These are phyloP conservation scores for Burhinus oedicnemus DNA, from an alignment of 2,113 vertebrate genomes.

Conservation along the genomic window DNA sequence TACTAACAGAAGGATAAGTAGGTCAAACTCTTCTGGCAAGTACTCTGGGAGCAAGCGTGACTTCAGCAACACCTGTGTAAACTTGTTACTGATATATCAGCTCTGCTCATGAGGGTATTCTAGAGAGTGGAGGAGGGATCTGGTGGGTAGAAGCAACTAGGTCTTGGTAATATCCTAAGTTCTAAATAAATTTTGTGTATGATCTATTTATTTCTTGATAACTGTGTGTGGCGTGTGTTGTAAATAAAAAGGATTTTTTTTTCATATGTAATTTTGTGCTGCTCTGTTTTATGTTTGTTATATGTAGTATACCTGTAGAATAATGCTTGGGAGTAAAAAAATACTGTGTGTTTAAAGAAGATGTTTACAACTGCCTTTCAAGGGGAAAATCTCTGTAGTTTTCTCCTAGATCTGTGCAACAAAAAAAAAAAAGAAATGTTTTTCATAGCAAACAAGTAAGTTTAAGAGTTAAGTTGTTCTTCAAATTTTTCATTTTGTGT, in stretches of 20 bases:
- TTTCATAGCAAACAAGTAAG: neutral
- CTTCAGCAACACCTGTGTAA: neutral
- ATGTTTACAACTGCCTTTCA: neutral
- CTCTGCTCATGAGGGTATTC: too few species aligned
- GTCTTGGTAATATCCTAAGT: too few species aligned
- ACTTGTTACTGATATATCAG: neutral
- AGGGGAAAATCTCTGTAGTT: neutral
- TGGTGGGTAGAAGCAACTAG: neutral
- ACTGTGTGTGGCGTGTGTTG: neutral
- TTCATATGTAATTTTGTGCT: neutral
- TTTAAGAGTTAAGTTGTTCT: neutral
- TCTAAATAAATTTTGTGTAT: neutral
- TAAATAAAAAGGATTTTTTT: neutral
- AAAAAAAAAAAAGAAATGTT: too few species aligned
- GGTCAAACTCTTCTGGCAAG: neutral
- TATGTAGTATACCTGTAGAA: neutral
- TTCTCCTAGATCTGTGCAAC: neutral
- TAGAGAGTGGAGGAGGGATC: neutral
- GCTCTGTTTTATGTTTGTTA: neutral
- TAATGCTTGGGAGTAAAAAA: neutral
- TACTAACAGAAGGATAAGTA: neutral
- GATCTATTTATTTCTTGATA: neutral
- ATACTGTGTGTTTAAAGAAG: neutral
- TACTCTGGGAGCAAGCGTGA: neutral
- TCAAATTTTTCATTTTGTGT: neutral